phyloP scores from a whole-genome alignment of 2,888 invertebrate genomes.

The Elysia crispata region DNA sequence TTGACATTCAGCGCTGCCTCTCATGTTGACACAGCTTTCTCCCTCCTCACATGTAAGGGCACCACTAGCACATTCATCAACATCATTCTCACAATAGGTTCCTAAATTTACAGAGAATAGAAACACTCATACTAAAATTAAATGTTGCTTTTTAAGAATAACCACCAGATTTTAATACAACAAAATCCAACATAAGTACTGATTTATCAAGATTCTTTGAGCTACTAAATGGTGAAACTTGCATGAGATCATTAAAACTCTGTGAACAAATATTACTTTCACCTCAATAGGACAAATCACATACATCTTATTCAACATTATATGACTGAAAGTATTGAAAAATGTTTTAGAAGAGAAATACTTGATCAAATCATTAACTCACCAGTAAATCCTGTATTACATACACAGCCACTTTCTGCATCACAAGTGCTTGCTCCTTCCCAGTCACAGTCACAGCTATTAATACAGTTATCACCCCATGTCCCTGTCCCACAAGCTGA shows the following conservation, averaged over 20 bases:
- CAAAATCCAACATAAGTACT: too few species aligned
- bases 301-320: too few species aligned
- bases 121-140: not conserved
- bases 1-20: conserved; percentile 32
- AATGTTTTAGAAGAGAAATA: not conserved
- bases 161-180: too few species aligned
- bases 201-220: too few species aligned
- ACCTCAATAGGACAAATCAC: too few species aligned
- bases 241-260: not conserved
- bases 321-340: too few species aligned
- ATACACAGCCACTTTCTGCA: conserved; percentile 28
- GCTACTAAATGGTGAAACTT: not conserved
- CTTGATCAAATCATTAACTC: not conserved
- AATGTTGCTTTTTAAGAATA: too few species aligned
- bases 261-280: not conserved
- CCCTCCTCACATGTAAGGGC: not conserved
- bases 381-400: conserved; percentile 37
- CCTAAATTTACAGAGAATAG: conserved; percentile 3
- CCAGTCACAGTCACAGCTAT: conserved; percentile 34
- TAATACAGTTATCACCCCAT: conserved; percentile 35
- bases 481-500: conserved; percentile 33
- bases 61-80: conserved; percentile 36
- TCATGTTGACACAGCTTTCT: conserved; percentile 29
- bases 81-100: conserved; percentile 29
- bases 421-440: conserved; percentile 30